Evolutionary conservation across 1,140 invertebrate genomes (phyloP), one percentile per base, ranked within the genome.

Genomic region (Chrysoperla carnea): DNA sequence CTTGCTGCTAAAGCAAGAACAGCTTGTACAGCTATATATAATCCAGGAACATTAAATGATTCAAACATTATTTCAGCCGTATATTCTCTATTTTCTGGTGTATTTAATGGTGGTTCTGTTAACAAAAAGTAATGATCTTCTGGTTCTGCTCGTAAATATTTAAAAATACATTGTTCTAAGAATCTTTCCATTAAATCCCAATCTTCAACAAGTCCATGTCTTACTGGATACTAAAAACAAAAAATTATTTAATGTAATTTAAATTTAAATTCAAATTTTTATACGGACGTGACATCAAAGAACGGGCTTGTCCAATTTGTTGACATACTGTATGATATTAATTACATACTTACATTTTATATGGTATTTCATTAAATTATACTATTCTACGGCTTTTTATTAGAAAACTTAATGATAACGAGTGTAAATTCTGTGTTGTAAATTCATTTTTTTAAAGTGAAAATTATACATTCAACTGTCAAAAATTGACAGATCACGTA

Each of bases 11-110:
- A 67, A 38, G 95, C 95, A 36, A 99, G 69, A 7, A 99, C 95
- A 43, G 96, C 96, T 72, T 94, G 91, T 11, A 97, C 92, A 50
- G 91, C 93, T 52, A 99, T 99, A 56, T 99, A 99, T 42, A 99
- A 68, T 37, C 96, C 96, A 52, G 96, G 95, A 43, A 99, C 94
- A 69, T 99, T 99, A 64, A 99, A 99, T 14, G 94, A 95, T 65
- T 99, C 96, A 67, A 99, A 99, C 95, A 99, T 99, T 48, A 99
- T 99, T 75, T 99, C 96, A 52, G 95, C 95, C 47, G 91, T 91
- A 56, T 97, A 99, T 72, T 99, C 96, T 40, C 96, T 72, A 66
- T 99, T 99, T 66, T 99, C 96, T 11, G 96, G 96, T 5, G 96
- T 98, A 63, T 99, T 99, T 46, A 99, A 66, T 13, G 96, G 96